phyloP scores from a whole-genome alignment of 1,140 invertebrate species.

The Daktulosphaira vitifoliae region DNA sequence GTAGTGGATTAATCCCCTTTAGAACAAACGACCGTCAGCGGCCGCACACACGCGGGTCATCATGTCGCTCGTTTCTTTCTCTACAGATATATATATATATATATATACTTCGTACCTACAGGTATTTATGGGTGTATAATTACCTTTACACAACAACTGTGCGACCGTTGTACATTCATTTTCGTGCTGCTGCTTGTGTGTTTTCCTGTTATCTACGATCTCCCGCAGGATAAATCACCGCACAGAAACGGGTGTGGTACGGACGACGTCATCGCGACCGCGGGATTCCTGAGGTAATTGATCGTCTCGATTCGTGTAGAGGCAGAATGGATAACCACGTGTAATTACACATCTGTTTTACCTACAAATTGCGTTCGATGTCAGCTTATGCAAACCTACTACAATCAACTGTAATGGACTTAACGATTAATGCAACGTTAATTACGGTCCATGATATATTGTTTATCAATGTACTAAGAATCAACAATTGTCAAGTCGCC shows the following conservation, averaged over 20 bases:
- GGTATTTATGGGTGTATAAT: no score
- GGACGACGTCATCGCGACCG: slow-evolving; percentile 2
- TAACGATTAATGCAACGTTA: no score
- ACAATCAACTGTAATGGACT: no score
- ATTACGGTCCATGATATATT: background rate
- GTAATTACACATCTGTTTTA: slow-evolving; percentile 17
- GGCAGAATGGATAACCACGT: background rate
- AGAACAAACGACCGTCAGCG: no score
- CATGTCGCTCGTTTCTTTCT: background rate
- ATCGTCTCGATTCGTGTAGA: background rate
- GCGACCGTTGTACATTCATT: no score
- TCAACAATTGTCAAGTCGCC: no score
- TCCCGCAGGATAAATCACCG: slow-evolving; percentile 14
- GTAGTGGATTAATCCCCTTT: background rate
- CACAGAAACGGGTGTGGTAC: slow-evolving; percentile 16
- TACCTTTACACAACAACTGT: no score
- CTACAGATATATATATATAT: background rate
- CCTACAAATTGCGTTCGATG: slow-evolving; percentile 7
- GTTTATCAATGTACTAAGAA: no score
- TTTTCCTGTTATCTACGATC: slow-evolving; percentile 11
- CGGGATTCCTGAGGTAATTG: slow-evolving; percentile 17
- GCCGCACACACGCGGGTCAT: background rate
- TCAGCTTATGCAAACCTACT: no score
- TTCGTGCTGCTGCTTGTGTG: no score
- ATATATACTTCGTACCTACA: no score